Base-by-base conservation (phyloP, 1,140 invertebrate species). In the Aphaenogaster ashmeadi region DNA sequence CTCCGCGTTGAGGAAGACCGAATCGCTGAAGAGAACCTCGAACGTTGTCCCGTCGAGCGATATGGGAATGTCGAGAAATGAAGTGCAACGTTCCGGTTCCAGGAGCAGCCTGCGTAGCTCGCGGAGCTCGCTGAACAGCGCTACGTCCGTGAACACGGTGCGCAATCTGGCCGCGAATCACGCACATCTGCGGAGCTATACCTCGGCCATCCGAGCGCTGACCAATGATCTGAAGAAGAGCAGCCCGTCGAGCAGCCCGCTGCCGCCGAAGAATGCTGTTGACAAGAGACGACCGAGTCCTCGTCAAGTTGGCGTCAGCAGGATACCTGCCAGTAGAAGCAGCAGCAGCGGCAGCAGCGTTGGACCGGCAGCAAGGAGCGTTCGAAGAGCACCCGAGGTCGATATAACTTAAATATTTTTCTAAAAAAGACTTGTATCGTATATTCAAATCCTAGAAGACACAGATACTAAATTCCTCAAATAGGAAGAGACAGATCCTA, bases 81-180 rank as follows among this genome's bases (percentile, higher is more conserved):
- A 95, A n/a, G 96, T 97, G 1, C 96, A 97, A 88, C 94, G 96
- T 21, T 97, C 96, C 5, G 97, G 96, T 64, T 97, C 97, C 0
- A 95, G 97, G 18, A 97, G 97, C 50, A 98, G 98, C 84, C 94
- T 98, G 11, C 96, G 97, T 1, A 98, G 98, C 88, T 98, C 98
- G 0, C 95, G 97, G 6, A 98, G 98, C 90, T 98, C 98, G 0
- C 95, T 98, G 38, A 98, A 98, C 90, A 98, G 98, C 93, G 96
- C 97, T 1, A 97, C 97, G 0, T 98, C 98, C 6, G 97, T 98
- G 0, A 97, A 97, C 89, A 98, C 98, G 0, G 98, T 98, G 0
- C 96, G 97, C 84, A 97, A 97, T 69, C 96, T 97, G 27, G 96
- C 96, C 2, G 93, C 95, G 0, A 95, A 93, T 79, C 80, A 87